phyloP scores from a whole-genome alignment of 2,888 invertebrate species.

The Sclerodermus sp. region DNA sequence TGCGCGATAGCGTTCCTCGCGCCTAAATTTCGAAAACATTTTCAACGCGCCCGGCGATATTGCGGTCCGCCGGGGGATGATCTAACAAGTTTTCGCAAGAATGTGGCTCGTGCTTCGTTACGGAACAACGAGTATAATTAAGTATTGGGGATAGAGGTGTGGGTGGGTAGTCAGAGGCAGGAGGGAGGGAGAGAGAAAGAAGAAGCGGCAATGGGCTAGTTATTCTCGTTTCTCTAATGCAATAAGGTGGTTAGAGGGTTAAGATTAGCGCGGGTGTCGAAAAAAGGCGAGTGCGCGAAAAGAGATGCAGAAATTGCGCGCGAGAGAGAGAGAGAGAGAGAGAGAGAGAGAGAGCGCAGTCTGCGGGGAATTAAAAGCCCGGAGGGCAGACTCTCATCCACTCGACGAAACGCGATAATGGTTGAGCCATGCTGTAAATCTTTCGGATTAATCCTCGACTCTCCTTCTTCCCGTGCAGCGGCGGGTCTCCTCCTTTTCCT shows the following conservation, averaged over 20 bases:
- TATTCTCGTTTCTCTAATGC: constrained; percentile 3
- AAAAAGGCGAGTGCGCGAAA: constrained; percentile 10
- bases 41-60: too few species aligned
- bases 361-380: constrained; percentile 32
- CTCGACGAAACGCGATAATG: constrained; percentile 37
- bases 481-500: neutral
- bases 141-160: too few species aligned
- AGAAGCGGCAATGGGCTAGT: too few species aligned
- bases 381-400: constrained; percentile 32
- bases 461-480: constrained; percentile 1
- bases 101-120: too few species aligned
- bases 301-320: constrained; percentile 16
- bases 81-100: too few species aligned
- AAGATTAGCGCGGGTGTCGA: constrained; percentile 27
- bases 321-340: constrained; percentile 24
- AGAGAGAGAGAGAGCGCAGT: too few species aligned
- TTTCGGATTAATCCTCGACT: constrained; percentile 34
- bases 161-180: too few species aligned
- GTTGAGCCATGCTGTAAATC: constrained; percentile 36
- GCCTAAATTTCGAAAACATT: too few species aligned
- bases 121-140: too few species aligned
- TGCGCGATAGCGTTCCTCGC: too few species aligned
- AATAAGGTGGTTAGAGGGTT: constrained; percentile 37
- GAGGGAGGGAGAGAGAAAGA: too few species aligned
- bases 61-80: too few species aligned